Base-by-base conservation (phyloP, 1,140 invertebrate genomes). In the Lasioglossum baleicum region DNA sequence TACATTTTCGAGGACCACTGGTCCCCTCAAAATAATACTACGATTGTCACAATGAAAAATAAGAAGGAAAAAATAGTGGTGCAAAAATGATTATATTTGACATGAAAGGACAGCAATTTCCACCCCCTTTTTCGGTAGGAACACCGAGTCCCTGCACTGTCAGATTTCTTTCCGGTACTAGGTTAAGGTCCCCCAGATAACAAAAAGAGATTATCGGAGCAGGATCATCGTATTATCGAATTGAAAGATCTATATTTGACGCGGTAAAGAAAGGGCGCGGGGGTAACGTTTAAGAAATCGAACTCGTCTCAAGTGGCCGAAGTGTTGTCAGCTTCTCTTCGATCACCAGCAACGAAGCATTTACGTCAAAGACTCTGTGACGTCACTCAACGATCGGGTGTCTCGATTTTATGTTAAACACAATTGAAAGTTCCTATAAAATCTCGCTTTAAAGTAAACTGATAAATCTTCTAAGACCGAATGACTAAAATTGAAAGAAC, bases 311-410 rank as follows among this genome's bases (percentile, higher is more conserved):
- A 56, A 86, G 82, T 66, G 63, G n/a, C 53, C 48, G 8, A 42
- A 79, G 75, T 81, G 71, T 67, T 68, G 53, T 69, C 70, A 72
- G 35, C 67, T 67, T 75, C 81, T 80, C 77, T 80, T 64, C 68
- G 22, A 72, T 71, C 69, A 56, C 60, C 35, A 40, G 58, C 79
- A 64, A 73, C 71, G 61, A 75, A 81, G 68, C 68, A 82, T 83
- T 88, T 87, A 83, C 87, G 86, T 88, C 84, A 88, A 88, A 77
- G 80, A 70, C 35, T 84, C 44, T 35, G 66, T 88, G 85, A 88
- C 87, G 86, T 89, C 87, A 88, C 65, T 64, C 20, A 63, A 76
- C 60, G 61, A 81, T 72, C 70, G 75, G 68, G 56, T 65, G 68
- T 80, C 69, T 78, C 53, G 15, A 13, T 75, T 31, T 80, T 63